These are phyloP conservation scores for Rattus rattus DNA, from an alignment of 2,113 vertebrate species.

Conservation along the genomic window DNA sequence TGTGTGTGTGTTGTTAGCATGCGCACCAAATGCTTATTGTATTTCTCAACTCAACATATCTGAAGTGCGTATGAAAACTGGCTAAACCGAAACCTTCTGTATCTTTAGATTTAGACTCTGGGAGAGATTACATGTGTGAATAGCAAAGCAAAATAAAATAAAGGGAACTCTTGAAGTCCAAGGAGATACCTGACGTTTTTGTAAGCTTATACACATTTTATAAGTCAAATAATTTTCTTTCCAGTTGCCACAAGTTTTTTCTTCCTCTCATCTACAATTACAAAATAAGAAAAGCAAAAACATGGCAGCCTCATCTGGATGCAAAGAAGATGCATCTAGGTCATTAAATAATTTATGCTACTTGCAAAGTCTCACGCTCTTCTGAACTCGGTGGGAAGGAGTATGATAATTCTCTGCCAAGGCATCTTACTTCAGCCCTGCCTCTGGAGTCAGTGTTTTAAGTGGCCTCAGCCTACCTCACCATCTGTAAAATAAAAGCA, in stretches of 20 bases:
- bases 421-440: constrained; percentile 5
- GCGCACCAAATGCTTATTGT: not conserved
- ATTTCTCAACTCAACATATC: constrained; percentile 16
- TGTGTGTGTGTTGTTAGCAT: not conserved
- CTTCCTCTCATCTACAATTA: constrained; percentile 27
- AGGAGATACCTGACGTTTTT: not conserved
- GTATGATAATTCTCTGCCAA: not conserved
- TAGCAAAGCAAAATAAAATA: not conserved
- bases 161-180: not conserved
- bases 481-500: constrained; percentile 12
- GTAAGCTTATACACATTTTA: constrained; percentile 62
- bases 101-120: not conserved
- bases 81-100: not conserved
- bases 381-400: constrained; percentile 52
- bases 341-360: constrained; percentile 66
- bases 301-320: constrained; percentile 50
- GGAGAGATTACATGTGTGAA: not conserved
- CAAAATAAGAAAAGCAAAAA: not conserved
- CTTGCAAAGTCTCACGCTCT: constrained; percentile 37
- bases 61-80: not conserved
- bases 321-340: constrained; percentile 66
- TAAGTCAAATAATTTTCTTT: constrained; percentile 55
- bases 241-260: constrained; percentile 6
- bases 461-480: not conserved
- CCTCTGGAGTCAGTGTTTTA: not conserved